Evolutionary conservation across 2,888 invertebrate species (phyloP).

Genomic region (Oligia strigilis): DNA sequence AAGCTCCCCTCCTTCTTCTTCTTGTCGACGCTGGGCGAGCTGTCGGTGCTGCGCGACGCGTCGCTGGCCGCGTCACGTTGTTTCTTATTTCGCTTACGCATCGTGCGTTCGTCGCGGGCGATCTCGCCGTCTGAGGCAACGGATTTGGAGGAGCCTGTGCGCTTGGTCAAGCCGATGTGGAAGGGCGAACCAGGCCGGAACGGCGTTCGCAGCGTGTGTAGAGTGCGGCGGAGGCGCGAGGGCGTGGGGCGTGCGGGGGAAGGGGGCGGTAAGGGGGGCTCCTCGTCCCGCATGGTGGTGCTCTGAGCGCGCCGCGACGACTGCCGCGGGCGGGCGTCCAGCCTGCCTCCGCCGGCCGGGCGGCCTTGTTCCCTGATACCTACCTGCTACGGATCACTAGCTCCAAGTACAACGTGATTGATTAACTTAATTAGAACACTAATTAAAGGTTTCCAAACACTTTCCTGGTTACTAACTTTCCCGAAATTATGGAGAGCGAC

Average conservation of each 20-base stretch:
- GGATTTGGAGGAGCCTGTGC: slow-evolving; percentile 85
- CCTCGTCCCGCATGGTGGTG: slow-evolving; percentile 83
- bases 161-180: slow-evolving; percentile 88
- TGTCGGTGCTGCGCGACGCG: slow-evolving; percentile 82
- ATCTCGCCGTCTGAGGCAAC: slow-evolving; percentile 88
- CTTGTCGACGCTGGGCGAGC: slow-evolving; percentile 82
- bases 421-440: slow-evolving; percentile 67
- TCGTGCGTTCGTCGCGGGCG: slow-evolving; percentile 88
- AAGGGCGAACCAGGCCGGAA: slow-evolving; percentile 89
- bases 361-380: slow-evolving; percentile 80
- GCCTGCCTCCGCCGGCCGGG: slow-evolving; percentile 51
- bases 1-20: slow-evolving; percentile 83
- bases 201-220: slow-evolving; percentile 87
- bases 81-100: slow-evolving; percentile 89
- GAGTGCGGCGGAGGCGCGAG: slow-evolving; percentile 87
- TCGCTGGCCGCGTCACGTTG: slow-evolving; percentile 81
- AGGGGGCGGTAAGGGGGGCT: slow-evolving; percentile 78
- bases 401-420: slow-evolving; percentile 69
- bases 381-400: slow-evolving; percentile 76
- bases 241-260: slow-evolving; percentile 74
- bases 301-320: slow-evolving; percentile 77
- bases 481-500: slow-evolving; percentile 36
- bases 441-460: slow-evolving; percentile 39
- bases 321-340: slow-evolving; percentile 75
- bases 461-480: slow-evolving; percentile 8